Conservation (phyloP, 2,888 invertebrate species). For the Liodrosophila aerea region DNA sequence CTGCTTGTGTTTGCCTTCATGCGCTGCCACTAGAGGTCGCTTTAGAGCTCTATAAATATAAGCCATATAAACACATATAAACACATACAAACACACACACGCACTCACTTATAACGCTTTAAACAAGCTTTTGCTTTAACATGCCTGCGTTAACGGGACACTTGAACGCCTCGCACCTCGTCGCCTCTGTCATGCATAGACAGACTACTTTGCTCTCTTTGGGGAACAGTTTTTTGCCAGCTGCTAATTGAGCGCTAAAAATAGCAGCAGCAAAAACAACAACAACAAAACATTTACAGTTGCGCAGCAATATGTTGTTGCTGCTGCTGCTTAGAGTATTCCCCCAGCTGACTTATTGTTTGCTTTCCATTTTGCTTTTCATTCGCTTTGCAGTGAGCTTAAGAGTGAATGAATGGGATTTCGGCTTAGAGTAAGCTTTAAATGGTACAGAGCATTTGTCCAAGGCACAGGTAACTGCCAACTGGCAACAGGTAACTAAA, state of each 20-base stretch:
- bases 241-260: constrained; percentile 60
- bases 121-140: constrained; percentile 47
- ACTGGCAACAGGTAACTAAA: not conserved
- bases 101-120: constrained; percentile 14
- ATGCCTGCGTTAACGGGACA: constrained; percentile 44
- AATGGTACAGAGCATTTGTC: not conserved
- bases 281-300: not conserved
- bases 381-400: no score
- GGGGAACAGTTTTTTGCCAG: not conserved
- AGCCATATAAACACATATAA: constrained; percentile 25
- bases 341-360: constrained; percentile 8
- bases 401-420: no score
- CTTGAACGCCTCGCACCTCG: constrained; percentile 28
- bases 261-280: constrained; percentile 26
- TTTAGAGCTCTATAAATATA: constrained; percentile 33
- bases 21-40: constrained; percentile 25
- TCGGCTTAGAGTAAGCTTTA: not conserved
- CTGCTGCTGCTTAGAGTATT: no score
- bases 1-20: constrained; percentile 4
- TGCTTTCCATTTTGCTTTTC: constrained; percentile 16
- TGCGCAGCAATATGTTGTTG: no score
- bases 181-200: constrained; percentile 12
- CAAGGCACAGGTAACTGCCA: no score
- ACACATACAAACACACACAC: no score
- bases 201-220: constrained; percentile 14